Evolutionary conservation across 2,888 invertebrate species (phyloP).

Genomic region (Leptothorax acervorum): DNA sequence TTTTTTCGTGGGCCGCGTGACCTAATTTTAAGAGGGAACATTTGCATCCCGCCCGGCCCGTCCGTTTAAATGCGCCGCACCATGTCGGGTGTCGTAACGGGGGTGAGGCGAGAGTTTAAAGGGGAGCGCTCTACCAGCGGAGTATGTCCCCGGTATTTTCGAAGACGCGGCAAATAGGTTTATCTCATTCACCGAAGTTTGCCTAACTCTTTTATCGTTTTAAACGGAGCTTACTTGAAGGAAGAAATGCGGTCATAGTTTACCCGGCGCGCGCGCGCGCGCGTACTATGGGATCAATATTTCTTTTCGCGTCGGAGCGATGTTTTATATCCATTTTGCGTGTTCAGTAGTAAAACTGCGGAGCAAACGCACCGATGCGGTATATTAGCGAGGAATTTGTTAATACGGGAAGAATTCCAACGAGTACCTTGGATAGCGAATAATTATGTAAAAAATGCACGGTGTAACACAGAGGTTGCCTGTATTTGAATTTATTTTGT

Average conservation of each 20-base stretch:
- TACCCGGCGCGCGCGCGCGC: constrained; percentile 26
- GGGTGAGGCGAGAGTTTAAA: constrained; percentile 40
- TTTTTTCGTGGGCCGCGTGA: constrained; percentile 29
- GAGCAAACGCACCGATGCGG: neutral
- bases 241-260: constrained; percentile 41
- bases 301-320: constrained; percentile 24
- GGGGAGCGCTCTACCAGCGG: constrained; percentile 15
- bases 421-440: neutral
- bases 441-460: constrained; percentile 19
- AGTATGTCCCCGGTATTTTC: constrained; percentile 35
- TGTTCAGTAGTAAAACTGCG: neutral
- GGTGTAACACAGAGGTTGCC: neutral
- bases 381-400: neutral
- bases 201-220: constrained; percentile 54
- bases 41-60: constrained; percentile 31
- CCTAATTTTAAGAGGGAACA: constrained; percentile 53
- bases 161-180: constrained; percentile 53
- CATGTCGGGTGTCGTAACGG: constrained; percentile 33
- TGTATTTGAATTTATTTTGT: neutral
- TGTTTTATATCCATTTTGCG: constrained; percentile 5
- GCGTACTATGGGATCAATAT: constrained; percentile 33
- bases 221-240: constrained; percentile 43
- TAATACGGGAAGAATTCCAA: constrained; percentile 16
- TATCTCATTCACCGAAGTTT: constrained; percentile 47
- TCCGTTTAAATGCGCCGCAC: constrained; percentile 48